Evolutionary conservation across 2,797 vertebrate species (phyloP), one percentile per base, ranked within the genome.

Genomic region (Babyrousa celebensis): DNA sequence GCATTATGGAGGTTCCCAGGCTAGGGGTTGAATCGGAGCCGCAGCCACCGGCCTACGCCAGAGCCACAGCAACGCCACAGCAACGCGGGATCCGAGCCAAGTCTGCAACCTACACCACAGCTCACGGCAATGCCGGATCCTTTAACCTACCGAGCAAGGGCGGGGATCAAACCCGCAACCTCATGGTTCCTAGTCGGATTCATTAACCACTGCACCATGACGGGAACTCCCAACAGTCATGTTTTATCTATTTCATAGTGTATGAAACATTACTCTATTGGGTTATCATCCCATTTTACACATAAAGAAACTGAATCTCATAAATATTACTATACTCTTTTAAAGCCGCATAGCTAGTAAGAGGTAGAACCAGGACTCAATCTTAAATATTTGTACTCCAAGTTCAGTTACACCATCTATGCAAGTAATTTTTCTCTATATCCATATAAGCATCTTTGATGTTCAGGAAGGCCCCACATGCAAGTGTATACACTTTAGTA

Each of bases 321-420:
- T 88, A 74, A 87, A 80, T 32, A 32, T 65, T 62, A 58, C 60
- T 67, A 72, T 77, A 83, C 40, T 70, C n/a, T 58, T 82, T 75
- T 23, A 89, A 95, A 91, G 43, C 5, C 32, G 40, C 21, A 29
- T 17, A 82, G n/a, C n/a, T 87, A 48, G 40, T 80, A 56, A 83
- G 40, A 75, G 9, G 60, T 54, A 60, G 68, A 84, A 88, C 12
- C 2, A 52, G 27, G 15, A 84, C 20, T 94, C 48, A 36, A 14
- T 32, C 32, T 96, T 74, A 94, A 60, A 58, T 91, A 48, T 84
- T 40, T 52, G 14, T 71, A 85, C 32, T 86, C 56, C 60, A 85
- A 89, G 43, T 88, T 92, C 9, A 52, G 10, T 85, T 70, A 43
- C 0, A 58, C 54, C 18, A n/a, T 5, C 56, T 7, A 68, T 6